Evolutionary conservation across 2,797 vertebrate genomes (phyloP), one percentile per base, ranked within the genome.

Genomic region (Anisognathus igniventris): DNA sequence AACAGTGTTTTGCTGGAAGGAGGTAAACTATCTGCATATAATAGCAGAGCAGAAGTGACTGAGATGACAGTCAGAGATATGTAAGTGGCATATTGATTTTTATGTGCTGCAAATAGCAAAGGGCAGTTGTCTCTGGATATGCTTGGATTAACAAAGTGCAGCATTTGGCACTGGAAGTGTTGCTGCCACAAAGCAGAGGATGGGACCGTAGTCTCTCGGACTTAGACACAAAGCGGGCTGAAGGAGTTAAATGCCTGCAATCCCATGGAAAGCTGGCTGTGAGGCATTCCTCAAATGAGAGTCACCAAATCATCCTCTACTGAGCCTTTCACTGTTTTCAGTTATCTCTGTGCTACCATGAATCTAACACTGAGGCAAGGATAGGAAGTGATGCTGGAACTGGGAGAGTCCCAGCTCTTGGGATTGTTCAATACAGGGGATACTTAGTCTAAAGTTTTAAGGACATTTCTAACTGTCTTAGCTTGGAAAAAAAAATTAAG

Each of bases 11-110:
- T 77, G 61, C 79, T 65, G 44, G 50, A 74, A 83, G 83, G 78
- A 88, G 37, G 76, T 42, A 77, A 86, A 68, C 37, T 37, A 76
- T 51, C 60, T 83, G 78, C 56, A 58, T 1, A 3, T 71, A 86
- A 86, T 39, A 90, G 79, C 78, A 87, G 80, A 88, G 72, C 60
- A 90, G 68, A 70, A 87, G n/a, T 71, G 90, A 45, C 90, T 74
- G 76, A 60, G 68, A 40, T 88, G 79, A 78, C 61, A 86, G 62
- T 45, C 81, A 77, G 50, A 75, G 62, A 77, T 53, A 23, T 9
- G 53, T 64, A 81, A 93, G 70, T 5, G 25, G 64, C 71, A 83
- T 50, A 84, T 61, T 84, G 83, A 84, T 72, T 90, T 94, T 92
- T 88, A 84, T 0, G 0, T 88, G 86, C 90, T 53, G 50, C 72